Evolutionary conservation across 1,140 invertebrate species (phyloP).

Genomic region (Melitaea cinxia): DNA sequence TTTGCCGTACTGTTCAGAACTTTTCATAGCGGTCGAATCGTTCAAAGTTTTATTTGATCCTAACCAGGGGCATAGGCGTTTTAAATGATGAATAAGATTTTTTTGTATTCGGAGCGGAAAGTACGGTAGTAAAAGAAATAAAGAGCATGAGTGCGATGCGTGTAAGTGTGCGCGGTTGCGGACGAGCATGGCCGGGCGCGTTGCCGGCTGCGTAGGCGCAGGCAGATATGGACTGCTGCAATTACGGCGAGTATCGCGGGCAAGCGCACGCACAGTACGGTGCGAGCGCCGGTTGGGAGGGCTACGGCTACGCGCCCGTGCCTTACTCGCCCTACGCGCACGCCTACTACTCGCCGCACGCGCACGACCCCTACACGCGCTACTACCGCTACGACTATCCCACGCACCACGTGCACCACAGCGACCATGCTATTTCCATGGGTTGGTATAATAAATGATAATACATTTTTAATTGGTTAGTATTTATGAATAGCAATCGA

Average conservation of each 20-base stretch:
- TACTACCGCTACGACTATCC: conserved; percentile 75
- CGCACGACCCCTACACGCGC: conserved; percentile 71
- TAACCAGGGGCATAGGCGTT: conserved; percentile 2
- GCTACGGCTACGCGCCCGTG: conserved; percentile 65
- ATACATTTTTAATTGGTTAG: neutral
- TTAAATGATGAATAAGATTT: neutral
- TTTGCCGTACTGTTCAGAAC: conserved; percentile 22
- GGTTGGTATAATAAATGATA: conserved; percentile 55
- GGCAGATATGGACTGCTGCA: conserved; percentile 73
- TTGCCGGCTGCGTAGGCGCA: conserved; percentile 61
- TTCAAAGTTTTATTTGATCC: conserved; percentile 22
- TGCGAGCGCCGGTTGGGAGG: conserved; percentile 60
- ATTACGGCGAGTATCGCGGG: conserved; percentile 68
- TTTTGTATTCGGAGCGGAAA: conserved; percentile 27
- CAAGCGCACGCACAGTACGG: conserved; percentile 56
- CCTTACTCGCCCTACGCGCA: conserved; percentile 68
- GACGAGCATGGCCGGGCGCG: conserved; percentile 57
- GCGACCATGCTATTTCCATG: conserved; percentile 70
- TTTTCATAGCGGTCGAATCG: conserved; percentile 17
- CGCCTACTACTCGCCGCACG: conserved; percentile 63
- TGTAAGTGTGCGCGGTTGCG: conserved; percentile 50
- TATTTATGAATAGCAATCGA: neutral
- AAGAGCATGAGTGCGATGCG: conserved; percentile 53
- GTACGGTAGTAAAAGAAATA: conserved; percentile 22
- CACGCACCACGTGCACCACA: conserved; percentile 61